Conservation (phyloP, 1,140 invertebrate genomes). For the Prorops nasuta region DNA sequence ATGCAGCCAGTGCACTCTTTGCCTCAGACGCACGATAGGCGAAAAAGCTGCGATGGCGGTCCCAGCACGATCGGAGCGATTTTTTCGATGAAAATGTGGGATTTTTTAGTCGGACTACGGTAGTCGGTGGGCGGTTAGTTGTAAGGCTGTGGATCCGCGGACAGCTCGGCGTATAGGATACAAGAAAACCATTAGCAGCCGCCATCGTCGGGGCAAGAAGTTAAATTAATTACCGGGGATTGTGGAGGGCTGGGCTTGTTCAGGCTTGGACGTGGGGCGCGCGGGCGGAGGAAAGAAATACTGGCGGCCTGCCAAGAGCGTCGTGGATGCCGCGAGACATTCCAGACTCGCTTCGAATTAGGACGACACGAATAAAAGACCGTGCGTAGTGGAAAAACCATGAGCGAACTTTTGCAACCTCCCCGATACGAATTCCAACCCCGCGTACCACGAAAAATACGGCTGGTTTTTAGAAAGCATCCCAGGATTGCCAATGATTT, state of each 20-base stretch:
- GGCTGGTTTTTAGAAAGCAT: constrained; percentile 38
- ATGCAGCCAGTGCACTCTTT: too few species aligned
- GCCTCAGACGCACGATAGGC: too few species aligned
- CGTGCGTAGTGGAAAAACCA: constrained; percentile 25
- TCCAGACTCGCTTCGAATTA: constrained; percentile 50
- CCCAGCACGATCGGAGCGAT: too few species aligned
- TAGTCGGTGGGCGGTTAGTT: constrained; percentile 10
- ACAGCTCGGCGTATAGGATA: constrained; percentile 30
- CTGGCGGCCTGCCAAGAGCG: constrained; percentile 8
- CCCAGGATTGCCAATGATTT: too few species aligned
- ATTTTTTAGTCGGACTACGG: too few species aligned
- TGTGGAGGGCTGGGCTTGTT: not conserved
- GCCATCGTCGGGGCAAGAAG: constrained; percentile 49
- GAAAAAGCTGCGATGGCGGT: too few species aligned
- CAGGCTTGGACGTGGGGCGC: constrained; percentile 21
- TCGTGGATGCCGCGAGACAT: constrained; percentile 33
- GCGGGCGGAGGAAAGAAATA: constrained; percentile 4
- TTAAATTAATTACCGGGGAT: constrained; percentile 54
- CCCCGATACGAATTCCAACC: constrained; percentile 14
- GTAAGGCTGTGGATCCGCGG: constrained; percentile 19
- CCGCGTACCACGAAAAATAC: constrained; percentile 41
- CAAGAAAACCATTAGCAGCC: constrained; percentile 54
- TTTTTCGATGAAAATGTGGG: too few species aligned
- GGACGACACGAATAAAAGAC: constrained; percentile 44
- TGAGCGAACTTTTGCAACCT: too few species aligned